Conservation (phyloP, 2,888 invertebrate species). For the Oligia latruncula region DNA sequence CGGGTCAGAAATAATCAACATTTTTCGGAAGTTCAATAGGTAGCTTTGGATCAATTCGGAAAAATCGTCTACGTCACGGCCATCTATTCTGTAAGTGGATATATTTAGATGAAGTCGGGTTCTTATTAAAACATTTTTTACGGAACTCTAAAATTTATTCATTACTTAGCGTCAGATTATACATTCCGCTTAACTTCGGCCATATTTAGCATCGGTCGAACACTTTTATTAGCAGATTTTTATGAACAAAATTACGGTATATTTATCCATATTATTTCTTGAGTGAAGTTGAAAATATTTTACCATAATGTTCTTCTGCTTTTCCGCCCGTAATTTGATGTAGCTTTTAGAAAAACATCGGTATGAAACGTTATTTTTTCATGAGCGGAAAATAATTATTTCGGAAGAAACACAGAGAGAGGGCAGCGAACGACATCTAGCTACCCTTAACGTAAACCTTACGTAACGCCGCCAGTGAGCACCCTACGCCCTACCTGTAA, state of each 20-base stretch:
- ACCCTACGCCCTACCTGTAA: constrained; percentile 9
- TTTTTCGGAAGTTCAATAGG: not conserved
- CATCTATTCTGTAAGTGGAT: not conserved
- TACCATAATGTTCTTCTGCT: constrained; percentile 28
- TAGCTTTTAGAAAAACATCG: constrained; percentile 23
- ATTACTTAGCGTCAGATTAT: constrained; percentile 54
- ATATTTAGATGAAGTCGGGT: not conserved
- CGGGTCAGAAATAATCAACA: not conserved
- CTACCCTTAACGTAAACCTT: constrained; percentile 16
- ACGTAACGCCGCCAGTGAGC: not conserved
- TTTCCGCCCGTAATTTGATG: constrained; percentile 15
- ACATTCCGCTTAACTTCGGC: constrained; percentile 49
- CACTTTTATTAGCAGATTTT: constrained; percentile 49
- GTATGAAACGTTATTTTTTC: not conserved
- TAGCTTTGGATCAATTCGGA: not conserved
- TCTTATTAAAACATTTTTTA: constrained; percentile 34
- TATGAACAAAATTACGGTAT: constrained; percentile 45
- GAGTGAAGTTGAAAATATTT: constrained; percentile 45
- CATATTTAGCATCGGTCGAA: constrained; percentile 42
- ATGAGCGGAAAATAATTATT: constrained; percentile 7
- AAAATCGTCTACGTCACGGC: not conserved
- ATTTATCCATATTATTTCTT: constrained; percentile 44
- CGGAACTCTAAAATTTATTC: constrained; percentile 51
- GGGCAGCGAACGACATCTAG: constrained; percentile 47
- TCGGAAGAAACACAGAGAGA: not conserved